phyloP scores from a whole-genome alignment of 2,888 invertebrate species.

The Polymixis lichenea region DNA sequence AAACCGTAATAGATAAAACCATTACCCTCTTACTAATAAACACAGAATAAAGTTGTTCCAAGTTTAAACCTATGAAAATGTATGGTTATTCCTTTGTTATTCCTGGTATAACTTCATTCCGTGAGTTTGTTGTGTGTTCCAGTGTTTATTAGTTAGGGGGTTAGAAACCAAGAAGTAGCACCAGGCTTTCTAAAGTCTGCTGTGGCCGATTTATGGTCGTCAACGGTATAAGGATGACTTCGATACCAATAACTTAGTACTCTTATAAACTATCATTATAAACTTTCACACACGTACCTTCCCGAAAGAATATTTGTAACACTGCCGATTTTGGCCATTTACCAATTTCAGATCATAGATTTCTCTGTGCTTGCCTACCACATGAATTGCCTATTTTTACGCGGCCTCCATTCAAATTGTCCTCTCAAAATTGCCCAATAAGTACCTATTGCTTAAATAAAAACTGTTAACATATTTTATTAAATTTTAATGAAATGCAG shows the following conservation, averaged over 20 bases:
- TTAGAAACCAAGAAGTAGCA: neutral
- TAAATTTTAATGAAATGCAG: conserved; percentile 2
- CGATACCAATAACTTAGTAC: neutral
- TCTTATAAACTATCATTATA: conserved; percentile 6
- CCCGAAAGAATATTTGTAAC: conserved; percentile 2
- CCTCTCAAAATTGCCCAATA: conserved; percentile 43
- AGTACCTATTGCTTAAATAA: conserved; percentile 18
- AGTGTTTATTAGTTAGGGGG: no score
- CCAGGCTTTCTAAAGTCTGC: neutral
- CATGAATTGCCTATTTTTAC: neutral
- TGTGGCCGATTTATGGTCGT: neutral
- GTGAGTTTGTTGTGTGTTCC: no score
- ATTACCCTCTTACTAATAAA: no score
- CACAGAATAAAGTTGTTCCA: no score
- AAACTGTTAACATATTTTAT: conserved; percentile 27
- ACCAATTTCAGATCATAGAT: conserved; percentile 1
- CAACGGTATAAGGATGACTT: neutral
- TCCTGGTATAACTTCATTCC: no score
- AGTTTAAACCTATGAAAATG: no score
- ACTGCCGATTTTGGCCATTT: neutral
- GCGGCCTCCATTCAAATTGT: conserved; percentile 20
- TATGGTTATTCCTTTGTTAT: no score
- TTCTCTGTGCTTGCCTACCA: conserved; percentile 6
- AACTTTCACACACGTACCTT: conserved; percentile 19
- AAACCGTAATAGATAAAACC: neutral